Evolutionary conservation across 2,113 vertebrate species (phyloP).

Genomic region (Aegotheles bennettii): DNA sequence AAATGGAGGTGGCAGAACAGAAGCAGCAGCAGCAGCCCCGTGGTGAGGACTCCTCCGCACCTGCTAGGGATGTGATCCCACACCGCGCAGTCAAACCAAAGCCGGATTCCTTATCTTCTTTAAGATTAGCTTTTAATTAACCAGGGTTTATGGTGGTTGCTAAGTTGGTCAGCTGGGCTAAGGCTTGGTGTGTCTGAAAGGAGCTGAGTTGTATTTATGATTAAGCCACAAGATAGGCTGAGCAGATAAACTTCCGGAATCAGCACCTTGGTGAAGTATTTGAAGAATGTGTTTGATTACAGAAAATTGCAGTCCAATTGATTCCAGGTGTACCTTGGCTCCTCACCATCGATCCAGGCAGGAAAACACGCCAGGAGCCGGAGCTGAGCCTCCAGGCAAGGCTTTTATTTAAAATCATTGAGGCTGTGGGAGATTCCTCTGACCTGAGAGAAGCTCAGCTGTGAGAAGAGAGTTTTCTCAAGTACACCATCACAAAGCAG

Average conservation of each 20-base stretch:
- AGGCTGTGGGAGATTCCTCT: not conserved
- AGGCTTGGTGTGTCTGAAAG: not conserved
- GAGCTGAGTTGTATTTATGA: not conserved
- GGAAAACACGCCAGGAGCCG: fast-evolving
- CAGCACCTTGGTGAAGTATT: not conserved
- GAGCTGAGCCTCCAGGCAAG: not conserved
- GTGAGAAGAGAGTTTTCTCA: not conserved
- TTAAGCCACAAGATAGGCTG: not conserved
- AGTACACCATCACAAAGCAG: not conserved
- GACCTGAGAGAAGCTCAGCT: not conserved
- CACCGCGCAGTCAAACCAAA: not conserved
- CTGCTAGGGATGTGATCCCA: not conserved
- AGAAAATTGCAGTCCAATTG: constrained; percentile 22
- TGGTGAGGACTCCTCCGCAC: fast-evolving
- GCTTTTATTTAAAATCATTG: not conserved
- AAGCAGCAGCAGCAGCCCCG: not conserved
- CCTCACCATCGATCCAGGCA: not conserved
- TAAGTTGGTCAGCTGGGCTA: not conserved
- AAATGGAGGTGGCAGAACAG: not conserved
- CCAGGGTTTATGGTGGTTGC: not conserved
- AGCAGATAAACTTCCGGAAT: constrained; percentile 21
- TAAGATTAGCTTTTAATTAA: not conserved
- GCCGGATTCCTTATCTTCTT: not conserved
- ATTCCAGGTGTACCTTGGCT: constrained; percentile 1
- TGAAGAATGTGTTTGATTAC: constrained; percentile 40